phyloP scores from a whole-genome alignment of 2,888 invertebrate genomes.

The Drosophila borealis region DNA sequence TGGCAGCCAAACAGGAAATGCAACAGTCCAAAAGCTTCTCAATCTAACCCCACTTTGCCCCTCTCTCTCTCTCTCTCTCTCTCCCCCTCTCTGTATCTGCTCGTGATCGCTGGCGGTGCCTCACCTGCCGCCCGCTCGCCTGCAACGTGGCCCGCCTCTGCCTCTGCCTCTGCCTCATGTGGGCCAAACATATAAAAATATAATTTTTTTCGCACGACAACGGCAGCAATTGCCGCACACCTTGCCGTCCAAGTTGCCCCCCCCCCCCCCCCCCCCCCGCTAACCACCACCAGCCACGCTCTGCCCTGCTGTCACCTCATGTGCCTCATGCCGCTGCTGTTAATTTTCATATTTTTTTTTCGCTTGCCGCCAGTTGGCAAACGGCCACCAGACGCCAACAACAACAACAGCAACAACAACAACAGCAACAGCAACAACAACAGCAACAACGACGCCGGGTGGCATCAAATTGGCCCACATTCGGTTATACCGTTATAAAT shows the following conservation, averaged over 20 bases:
- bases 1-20: conserved; percentile 72
- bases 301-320: conserved; percentile 20
- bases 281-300: too few relatives aligned
- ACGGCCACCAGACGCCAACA: conserved; percentile 56
- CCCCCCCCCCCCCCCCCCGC: too few relatives aligned
- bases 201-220: conserved; percentile 63
- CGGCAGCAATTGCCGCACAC: conserved; percentile 47
- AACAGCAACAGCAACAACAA: not conserved
- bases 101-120: conserved; percentile 49
- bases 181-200: conserved; percentile 63
- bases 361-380: conserved; percentile 59
- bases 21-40: conserved; percentile 30
- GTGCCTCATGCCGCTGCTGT: conserved; percentile 24
- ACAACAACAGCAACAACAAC: conserved; percentile 15
- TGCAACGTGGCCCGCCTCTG: not conserved
- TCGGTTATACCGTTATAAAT: conserved; percentile 19
- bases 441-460: conserved; percentile 27
- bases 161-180: conserved; percentile 39
- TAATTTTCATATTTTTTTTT: conserved; percentile 46
- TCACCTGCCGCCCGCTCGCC: conserved; percentile 24
- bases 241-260: conserved; percentile 10
- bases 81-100: conserved; percentile 3
- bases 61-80: not conserved
- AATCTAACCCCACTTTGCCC: not conserved
- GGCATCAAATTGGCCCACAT: conserved; percentile 66